These are phyloP conservation scores for Ferdinandea cuprea DNA, from an alignment of 2,888 invertebrate species.

Conservation along the genomic window DNA sequence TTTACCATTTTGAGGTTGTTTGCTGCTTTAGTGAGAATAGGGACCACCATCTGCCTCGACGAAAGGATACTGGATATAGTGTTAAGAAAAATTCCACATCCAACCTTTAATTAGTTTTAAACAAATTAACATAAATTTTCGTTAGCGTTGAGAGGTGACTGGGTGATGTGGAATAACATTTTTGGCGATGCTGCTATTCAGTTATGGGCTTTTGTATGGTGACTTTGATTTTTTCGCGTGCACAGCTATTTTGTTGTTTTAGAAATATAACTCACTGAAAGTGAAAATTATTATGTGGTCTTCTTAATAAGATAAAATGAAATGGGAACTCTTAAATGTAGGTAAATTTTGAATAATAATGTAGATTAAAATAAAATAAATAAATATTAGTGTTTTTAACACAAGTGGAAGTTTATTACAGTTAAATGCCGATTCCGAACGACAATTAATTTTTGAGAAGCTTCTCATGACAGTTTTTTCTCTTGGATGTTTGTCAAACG, in stretches of 20 bases:
- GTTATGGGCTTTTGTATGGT: not conserved
- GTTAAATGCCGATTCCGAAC: no score
- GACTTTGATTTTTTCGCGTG: not conserved
- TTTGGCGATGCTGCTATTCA: not conserved
- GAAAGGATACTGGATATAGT: not conserved
- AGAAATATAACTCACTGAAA: not conserved
- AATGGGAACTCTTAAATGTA: no score
- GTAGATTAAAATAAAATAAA: no score
- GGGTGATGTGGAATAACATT: constrained; percentile 9
- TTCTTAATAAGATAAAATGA: no score
- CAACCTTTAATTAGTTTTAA: constrained; percentile 81
- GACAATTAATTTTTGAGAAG: no score
- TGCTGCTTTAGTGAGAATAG: constrained; percentile 17
- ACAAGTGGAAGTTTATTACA: no score
- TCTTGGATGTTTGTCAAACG: no score
- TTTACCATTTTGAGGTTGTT: constrained; percentile 20
- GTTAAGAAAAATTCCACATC: constrained; percentile 44
- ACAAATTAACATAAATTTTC: constrained; percentile 80
- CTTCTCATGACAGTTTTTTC: no score
- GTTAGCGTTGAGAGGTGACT: constrained; percentile 27
- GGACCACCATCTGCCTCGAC: not conserved
- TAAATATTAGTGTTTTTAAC: no score
- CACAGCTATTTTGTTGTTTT: not conserved
- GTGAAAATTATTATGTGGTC: no score
- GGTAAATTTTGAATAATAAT: no score